phyloP scores from a whole-genome alignment of 2,113 vertebrate species.

The Pandion haliaetus region DNA sequence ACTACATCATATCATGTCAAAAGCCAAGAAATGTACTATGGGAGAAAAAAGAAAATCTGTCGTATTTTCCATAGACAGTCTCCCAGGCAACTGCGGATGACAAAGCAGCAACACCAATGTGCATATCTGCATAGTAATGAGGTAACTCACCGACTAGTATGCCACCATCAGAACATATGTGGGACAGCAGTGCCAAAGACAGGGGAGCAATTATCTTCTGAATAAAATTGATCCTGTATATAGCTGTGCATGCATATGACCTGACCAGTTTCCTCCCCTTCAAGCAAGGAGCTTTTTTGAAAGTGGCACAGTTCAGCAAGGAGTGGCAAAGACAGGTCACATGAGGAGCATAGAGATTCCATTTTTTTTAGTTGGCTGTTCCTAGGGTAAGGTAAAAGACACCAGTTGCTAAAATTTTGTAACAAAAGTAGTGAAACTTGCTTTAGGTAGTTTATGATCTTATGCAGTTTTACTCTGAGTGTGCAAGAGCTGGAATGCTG shows the following conservation, averaged over 20 bases:
- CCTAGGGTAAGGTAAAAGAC: not conserved
- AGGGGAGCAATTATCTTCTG: not conserved
- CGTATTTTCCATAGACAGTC: not conserved
- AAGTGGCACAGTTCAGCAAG: not conserved
- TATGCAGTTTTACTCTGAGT: not conserved
- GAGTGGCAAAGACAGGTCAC: not conserved
- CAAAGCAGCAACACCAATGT: not conserved
- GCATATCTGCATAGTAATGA: not conserved
- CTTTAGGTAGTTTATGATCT: not conserved
- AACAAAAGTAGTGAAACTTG: not conserved
- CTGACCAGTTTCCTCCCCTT: not conserved
- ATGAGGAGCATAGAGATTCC: fast-evolving
- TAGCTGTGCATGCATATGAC: not conserved
- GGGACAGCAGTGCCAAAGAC: not conserved
- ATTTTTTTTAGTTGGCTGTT: not conserved
- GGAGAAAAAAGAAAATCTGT: not conserved
- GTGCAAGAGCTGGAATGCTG: not conserved
- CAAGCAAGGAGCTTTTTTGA: not conserved
- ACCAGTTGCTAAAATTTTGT: not conserved
- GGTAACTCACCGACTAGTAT: not conserved
- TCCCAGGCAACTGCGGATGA: not conserved
- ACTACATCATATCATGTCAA: not conserved
- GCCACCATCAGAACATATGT: not conserved
- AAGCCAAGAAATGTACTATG: not conserved
- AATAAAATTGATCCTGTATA: not conserved